Evolutionary conservation across 2,888 invertebrate genomes (phyloP).

Genomic region (Folsomia candida): DNA sequence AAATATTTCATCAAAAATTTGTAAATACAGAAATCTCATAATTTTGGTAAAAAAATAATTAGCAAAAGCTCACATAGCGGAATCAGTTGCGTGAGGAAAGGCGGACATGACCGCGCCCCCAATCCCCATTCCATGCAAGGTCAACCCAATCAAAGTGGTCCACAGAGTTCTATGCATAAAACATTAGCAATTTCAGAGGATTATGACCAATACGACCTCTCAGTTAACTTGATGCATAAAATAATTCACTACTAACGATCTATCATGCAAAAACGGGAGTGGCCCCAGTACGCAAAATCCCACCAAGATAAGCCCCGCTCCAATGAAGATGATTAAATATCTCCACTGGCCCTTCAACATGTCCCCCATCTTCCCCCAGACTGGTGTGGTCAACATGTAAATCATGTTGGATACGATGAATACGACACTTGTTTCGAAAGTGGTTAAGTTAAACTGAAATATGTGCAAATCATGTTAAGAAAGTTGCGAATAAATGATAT

Average conservation of each 20-base stretch:
- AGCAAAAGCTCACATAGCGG: slow-evolving; percentile 33
- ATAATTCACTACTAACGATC: slow-evolving; percentile 25
- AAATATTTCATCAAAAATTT: not conserved
- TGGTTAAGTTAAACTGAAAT: slow-evolving; percentile 31
- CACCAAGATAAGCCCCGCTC: slow-evolving; percentile 25
- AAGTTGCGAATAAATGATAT: no score
- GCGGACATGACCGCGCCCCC: slow-evolving; percentile 40
- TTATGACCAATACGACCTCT: no score
- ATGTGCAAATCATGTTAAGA: no score
- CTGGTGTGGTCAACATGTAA: slow-evolving; percentile 36
- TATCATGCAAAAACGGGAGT: slow-evolving; percentile 33
- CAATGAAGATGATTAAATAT: slow-evolving; percentile 26
- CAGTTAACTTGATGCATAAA: not conserved
- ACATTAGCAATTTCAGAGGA: not conserved
- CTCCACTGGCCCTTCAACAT: slow-evolving; percentile 15
- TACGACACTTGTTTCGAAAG: slow-evolving; percentile 25
- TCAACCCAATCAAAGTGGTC: slow-evolving; percentile 29
- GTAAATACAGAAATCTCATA: not conserved
- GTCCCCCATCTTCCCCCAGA: slow-evolving; percentile 41
- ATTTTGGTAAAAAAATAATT: not conserved
- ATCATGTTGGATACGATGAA: slow-evolving; percentile 35
- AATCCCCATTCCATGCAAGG: slow-evolving; percentile 43
- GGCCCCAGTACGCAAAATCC: slow-evolving; percentile 38
- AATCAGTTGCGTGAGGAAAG: slow-evolving; percentile 29
- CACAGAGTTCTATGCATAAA: slow-evolving; percentile 28